A percentile compares a stretch with the other conserved stretches of the same genome.
phyloP scores from a whole-genome alignment of 1,140 invertebrate species.

The Eubasilissa regina region DNA sequence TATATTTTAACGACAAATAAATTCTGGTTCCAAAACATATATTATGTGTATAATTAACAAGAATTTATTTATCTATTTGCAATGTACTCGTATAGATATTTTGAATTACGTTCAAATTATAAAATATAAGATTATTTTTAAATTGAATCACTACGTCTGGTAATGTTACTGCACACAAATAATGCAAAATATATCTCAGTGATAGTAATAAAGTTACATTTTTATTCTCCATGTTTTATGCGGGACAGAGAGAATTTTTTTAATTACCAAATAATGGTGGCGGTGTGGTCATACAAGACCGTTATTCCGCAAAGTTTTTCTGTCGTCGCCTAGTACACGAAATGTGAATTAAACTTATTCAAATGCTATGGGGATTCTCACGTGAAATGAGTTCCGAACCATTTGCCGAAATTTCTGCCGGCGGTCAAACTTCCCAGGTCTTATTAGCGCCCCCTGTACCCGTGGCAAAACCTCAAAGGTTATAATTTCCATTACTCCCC shows the following conservation, averaged over 20 bases:
- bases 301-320: conserved; percentile 16
- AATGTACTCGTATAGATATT: no score
- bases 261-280: neutral
- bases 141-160: no score
- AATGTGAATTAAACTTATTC: conserved; percentile 48
- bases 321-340: conserved; percentile 23
- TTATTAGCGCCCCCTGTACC: conserved; percentile 38
- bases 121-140: no score
- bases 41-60: no score
- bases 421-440: conserved; percentile 42
- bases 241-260: conserved; percentile 6
- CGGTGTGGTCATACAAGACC: no score
- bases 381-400: conserved; percentile 28
- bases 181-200: no score
- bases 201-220: no score
- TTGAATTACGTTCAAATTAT: no score
- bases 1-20: no score
- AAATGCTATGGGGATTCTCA: conserved; percentile 36
- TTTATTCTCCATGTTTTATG: neutral
- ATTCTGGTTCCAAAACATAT: no score
- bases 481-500: conserved; percentile 37
- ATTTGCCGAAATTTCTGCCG: conserved; percentile 34
- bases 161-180: no score
- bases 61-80: no score
- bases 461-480: conserved; percentile 10